Conservation (phyloP, 2,888 invertebrate species). For the Cryptocheilus praepositus region DNA sequence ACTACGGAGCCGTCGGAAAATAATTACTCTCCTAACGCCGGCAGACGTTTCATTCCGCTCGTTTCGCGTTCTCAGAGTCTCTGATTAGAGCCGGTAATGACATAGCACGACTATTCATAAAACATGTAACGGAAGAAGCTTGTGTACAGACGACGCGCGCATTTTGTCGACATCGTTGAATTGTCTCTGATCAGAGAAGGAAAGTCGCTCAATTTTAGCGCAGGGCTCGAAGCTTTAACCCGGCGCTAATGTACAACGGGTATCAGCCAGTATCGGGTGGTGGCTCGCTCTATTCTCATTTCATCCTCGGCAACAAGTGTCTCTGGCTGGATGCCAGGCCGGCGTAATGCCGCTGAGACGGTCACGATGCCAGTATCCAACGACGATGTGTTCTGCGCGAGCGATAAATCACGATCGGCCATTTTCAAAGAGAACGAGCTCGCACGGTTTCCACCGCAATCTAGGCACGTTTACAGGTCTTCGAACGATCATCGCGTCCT, state of each 20-base stretch:
- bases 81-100: no score
- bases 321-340: constrained; percentile 61
- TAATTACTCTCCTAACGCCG: no score
- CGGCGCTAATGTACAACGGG: not conserved
- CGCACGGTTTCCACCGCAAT: no score
- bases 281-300: constrained; percentile 65
- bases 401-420: constrained; percentile 43
- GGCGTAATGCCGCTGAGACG: constrained; percentile 34
- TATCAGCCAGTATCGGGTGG: constrained; percentile 11
- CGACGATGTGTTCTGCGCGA: not conserved
- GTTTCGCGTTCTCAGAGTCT: no score
- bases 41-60: no score
- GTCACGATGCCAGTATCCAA: constrained; percentile 27
- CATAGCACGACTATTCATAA: not conserved
- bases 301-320: constrained; percentile 69
- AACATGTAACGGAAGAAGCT: not conserved
- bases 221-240: not conserved
- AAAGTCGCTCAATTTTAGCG: no score
- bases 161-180: not conserved
- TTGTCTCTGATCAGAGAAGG: not conserved
- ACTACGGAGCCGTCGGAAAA: no score
- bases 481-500: no score
- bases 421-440: constrained; percentile 25
- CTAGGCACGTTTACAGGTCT: no score
- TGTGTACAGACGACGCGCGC: not conserved